Conservation (phyloP, 2,888 invertebrate species). For the Orgyia antiqua region DNA sequence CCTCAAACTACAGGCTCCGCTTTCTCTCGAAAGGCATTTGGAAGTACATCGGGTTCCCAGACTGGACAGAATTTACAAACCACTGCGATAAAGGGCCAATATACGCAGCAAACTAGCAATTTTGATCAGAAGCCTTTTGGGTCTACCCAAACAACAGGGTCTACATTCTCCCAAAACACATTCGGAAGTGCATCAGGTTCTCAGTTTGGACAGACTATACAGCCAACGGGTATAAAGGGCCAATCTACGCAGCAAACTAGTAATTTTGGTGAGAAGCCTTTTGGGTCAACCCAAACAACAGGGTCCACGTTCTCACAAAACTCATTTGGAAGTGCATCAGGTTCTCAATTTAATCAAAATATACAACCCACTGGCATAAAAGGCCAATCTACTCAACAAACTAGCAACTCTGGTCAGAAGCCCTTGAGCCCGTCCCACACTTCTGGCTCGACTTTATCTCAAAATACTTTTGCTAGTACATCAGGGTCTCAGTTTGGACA, state of each 20-base stretch:
- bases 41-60: constrained; percentile 2
- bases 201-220: not conserved
- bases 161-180: not conserved
- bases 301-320: not conserved
- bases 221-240: not conserved
- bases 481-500: not conserved
- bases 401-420: not conserved
- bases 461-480: not conserved
- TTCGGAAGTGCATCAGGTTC: too few species aligned
- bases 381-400: not conserved
- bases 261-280: not conserved
- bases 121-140: not conserved
- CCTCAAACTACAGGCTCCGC: not conserved
- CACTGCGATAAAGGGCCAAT: not conserved
- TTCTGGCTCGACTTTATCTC: not conserved
- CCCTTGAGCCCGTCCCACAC: not conserved
- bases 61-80: not conserved
- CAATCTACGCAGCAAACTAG: not conserved
- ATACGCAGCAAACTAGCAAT: not conserved
- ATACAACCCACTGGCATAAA: not conserved
- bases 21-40: constrained; percentile 1
- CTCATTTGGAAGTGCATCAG: not conserved
- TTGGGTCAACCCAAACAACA: not conserved
- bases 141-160: constrained; percentile 4
- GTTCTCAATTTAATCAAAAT: not conserved